phyloP scores from a whole-genome alignment of 2,888 invertebrate genomes.

The Drosophila nigritarsus region DNA sequence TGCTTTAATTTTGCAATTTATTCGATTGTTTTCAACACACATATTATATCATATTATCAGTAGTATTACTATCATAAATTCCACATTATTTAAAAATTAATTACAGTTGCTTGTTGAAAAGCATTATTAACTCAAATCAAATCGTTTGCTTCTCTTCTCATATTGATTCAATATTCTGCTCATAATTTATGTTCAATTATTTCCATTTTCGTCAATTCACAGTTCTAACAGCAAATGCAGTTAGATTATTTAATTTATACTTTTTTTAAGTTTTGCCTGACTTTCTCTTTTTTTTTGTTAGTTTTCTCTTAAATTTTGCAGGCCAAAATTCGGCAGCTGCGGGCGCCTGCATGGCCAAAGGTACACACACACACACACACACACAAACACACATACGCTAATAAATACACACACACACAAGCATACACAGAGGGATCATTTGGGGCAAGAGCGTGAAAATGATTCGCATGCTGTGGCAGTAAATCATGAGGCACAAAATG shows the following conservation, averaged over 20 bases:
- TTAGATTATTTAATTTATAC: neutral
- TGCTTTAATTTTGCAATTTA: neutral
- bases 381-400: constrained; percentile 10
- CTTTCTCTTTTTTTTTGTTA: neutral
- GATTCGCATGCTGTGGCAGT: constrained; percentile 51
- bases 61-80: too few species aligned
- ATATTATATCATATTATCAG: neutral
- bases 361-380: constrained; percentile 10
- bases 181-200: neutral
- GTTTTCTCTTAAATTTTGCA: neutral
- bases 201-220: neutral
- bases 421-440: constrained; percentile 4
- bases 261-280: neutral
- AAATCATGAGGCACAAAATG: constrained; percentile 68
- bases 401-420: constrained; percentile 10
- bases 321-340: constrained; percentile 37
- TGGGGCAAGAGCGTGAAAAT: constrained; percentile 45
- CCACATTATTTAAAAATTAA: too few species aligned
- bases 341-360: constrained; percentile 43
- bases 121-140: neutral
- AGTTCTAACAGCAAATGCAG: constrained; percentile 1
- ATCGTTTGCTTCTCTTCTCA: too few species aligned
- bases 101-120: neutral
- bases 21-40: neutral
- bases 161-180: neutral